These are phyloP conservation scores for Drosophila anceps DNA, from an alignment of 2,888 invertebrate species.

Conservation along the genomic window DNA sequence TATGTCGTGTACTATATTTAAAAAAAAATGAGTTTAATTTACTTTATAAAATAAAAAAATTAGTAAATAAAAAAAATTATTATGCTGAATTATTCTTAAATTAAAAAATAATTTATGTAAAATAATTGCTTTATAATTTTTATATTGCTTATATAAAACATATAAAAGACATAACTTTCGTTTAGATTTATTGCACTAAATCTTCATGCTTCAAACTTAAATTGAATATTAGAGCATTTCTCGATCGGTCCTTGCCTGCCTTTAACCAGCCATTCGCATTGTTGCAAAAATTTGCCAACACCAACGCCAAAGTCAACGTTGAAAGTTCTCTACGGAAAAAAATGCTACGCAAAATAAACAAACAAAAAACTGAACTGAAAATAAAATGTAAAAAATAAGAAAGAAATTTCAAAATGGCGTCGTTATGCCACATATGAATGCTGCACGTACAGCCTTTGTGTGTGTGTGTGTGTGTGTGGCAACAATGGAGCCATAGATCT, in stretches of 20 bases:
- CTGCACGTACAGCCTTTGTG: constrained; percentile 49
- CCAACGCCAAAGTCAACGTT: constrained; percentile 37
- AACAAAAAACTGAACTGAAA: constrained; percentile 4
- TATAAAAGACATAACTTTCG: background rate
- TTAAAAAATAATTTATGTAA: background rate
- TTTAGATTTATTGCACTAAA: background rate
- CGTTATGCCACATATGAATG: constrained; percentile 53
- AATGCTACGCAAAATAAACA: constrained; percentile 18
- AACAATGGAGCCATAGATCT: constrained; percentile 31
- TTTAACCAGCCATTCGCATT: constrained; percentile 2
- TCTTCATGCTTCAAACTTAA: too few species aligned
- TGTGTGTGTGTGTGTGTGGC: constrained; percentile 14
- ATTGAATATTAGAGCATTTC: constrained; percentile 1
- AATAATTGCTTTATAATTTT: background rate
- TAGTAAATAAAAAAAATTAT: too few species aligned
- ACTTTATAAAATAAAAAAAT: too few species aligned
- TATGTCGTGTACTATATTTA: too few species aligned
- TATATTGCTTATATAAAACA: background rate
- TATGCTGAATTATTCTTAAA: background rate
- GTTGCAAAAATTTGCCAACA: constrained; percentile 1
- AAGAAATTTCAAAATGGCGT: constrained; percentile 63
- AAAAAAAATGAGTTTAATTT: too few species aligned
- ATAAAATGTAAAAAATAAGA: constrained; percentile 10
- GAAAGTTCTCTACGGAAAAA: constrained; percentile 31
- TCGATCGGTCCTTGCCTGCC: background rate